These are phyloP conservation scores for Sarcoramphus papa DNA, from an alignment of 2,797 vertebrate genomes.

Conservation along the genomic window DNA sequence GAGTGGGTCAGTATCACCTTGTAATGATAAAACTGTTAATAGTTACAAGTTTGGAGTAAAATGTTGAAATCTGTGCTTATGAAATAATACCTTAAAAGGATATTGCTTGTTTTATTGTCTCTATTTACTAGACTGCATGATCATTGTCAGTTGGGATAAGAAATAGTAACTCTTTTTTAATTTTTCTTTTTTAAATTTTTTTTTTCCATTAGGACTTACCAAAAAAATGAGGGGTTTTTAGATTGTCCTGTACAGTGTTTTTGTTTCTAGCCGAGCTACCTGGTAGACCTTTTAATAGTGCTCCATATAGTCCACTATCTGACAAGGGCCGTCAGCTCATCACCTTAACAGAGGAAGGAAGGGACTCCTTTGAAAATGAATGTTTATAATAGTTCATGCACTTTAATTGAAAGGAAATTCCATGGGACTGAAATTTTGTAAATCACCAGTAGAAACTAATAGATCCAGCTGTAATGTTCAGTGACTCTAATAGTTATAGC, in stretches of 20 bases:
- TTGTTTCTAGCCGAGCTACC: neutral
- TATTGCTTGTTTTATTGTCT: neutral
- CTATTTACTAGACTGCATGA: neutral
- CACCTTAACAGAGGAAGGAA: neutral
- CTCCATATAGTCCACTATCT: neutral
- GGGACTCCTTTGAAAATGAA: neutral
- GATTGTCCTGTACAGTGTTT: neutral
- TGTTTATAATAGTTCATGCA: neutral
- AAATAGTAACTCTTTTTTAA: neutral
- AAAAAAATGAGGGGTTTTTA: rapidly evolving
- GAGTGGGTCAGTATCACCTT: neutral
- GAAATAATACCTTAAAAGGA: neutral
- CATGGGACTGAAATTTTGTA: neutral
- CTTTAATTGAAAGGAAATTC: neutral
- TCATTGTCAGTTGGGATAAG: neutral
- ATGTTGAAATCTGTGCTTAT: neutral
- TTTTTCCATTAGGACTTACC: rapidly evolving
- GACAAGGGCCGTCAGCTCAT: neutral
- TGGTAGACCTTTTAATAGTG: neutral
- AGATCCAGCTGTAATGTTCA: neutral
- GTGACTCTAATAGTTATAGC: neutral
- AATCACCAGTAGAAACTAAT: neutral
- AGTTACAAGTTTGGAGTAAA: neutral
- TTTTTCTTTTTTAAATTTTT: neutral
- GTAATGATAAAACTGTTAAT: neutral